Base-by-base conservation (phyloP, 2,888 invertebrate genomes). In the Polydrusus tereticollis region DNA sequence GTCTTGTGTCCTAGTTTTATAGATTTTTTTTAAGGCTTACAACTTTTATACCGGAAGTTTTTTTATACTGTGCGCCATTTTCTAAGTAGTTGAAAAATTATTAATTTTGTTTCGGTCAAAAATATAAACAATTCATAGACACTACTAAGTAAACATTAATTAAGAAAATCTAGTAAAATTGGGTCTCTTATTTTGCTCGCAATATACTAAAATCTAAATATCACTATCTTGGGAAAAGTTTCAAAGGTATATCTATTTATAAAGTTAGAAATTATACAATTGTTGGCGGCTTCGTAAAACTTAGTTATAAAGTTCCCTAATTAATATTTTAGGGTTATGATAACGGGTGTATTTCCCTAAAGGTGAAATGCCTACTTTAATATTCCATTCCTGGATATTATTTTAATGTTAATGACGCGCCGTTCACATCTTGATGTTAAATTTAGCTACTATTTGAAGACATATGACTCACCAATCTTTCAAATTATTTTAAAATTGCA, bases 291-390 rank as follows among this genome's bases (percentile, higher is more conserved):
- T 55, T 55, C 29, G 50, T 55, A 55, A 26, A 55, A 55, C 52
- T 55, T 55, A 14, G 52, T 55, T 55, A 55, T 55, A 55, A 55
- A 55, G 52, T 55, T 55, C 29, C 16, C 12, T 29, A 55, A 55
- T 55, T 55, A 55, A 55, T 55, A 55, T 55, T 55, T 55, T 55
- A 18, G 52, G 52, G 52, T 55, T 55, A 55, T 55, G 14, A 29
- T 29, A 29, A 5, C 52, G 16, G 29, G 23, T 16, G 52, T 55
- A 55, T 55, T 55, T 55, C 52, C 52, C 52, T n/a, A 55, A 55
- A 55, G 52, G 52, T 55, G n/a, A 55, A 29, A 55, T 55, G 29
- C 52, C 23, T 55, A 29, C 29, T 29, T 55, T 55, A 8, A 33
- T 55, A 55, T 55, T 29, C 52, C 18, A 18, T 29, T 55, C 29